Evolutionary conservation across 2,797 vertebrate genomes (phyloP), one percentile per base, ranked within the genome.

Genomic region (Sebastes baramenuke): DNA sequence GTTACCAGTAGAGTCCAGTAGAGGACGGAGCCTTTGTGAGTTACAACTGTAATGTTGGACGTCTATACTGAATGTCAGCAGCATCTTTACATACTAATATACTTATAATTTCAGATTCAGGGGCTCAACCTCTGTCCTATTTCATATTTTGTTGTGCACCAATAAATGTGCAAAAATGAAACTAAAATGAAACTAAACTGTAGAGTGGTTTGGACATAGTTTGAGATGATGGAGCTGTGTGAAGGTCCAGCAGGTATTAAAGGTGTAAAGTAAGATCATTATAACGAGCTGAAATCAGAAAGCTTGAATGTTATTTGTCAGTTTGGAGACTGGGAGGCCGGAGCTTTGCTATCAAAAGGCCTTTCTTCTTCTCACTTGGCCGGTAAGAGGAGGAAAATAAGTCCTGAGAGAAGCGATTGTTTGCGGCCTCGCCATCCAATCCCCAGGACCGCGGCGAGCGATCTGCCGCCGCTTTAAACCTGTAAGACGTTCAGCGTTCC

Each of bases 371-470:
- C 78, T 82, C 36, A 4, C 56, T 68, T 4, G 24, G 18, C 25
- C 54, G 68, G 77, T 74, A 87, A 86, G 59, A 71, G 6, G 70
- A 84, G 79, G 52, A 77, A 56, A 78, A 76, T 81, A 70, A 87
- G 64, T 87, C 75, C 36, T 90, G 56, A 89, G 82, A 88, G 82
- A 52, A 58, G 66, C 18, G 55, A 84, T 87, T 87, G 81, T 92
- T 71, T 20, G 22, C 22, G 1, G 34, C 58, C 18, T 67, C 3
- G 54, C 24, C 70, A 72, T 72, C 80, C 68, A 77, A 83, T 83
- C 88, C 77, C n/a, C 72, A 49, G 32, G 5, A 52, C 64, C 4
- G 12, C 25, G 16, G 67, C 54, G 24, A 70, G 62, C 72, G 81
- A 90, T 86, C 77, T 36, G 77, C 70, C 10, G 59, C 82, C 78